Evolutionary conservation across 2,797 vertebrate species (phyloP), one percentile per base, ranked within the genome.

Genomic region (Lagocephalus sceleratus): DNA sequence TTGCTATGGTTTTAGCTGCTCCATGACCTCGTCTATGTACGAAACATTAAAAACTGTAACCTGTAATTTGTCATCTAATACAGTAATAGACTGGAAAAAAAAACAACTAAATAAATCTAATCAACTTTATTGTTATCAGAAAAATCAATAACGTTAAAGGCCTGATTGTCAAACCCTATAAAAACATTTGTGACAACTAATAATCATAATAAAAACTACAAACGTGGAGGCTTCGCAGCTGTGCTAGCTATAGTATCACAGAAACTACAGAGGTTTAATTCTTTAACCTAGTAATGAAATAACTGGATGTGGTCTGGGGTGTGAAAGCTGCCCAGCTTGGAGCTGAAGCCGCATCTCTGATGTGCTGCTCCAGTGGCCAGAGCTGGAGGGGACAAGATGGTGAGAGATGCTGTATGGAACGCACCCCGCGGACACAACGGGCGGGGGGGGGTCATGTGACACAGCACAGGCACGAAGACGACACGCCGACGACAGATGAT

Each of bases 361-460:
- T 29, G 26, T 11, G 26, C 26, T 29, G 70, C 79, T 78, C 68
- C 73, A 63, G 65, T 73, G 81, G 74, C 73, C 73, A 44, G 72
- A 69, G 62, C 78, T 83, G 50, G 68, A 68, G 38, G 23, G 53
- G 71, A 65, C 38, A 62, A 62, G 68, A 40, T 43, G 55, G 39
- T 51, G 69, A 79, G 52, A 62, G 76, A 74, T 69, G 73, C 53
- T 22, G 25, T 48, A 53, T 32, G 61, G 57, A 65, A 49, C 56
- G 50, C 51, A 51, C 46, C 42, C 57, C 56, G 47, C 74, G 68
- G 61, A 73, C 54, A n/a, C n/a, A n/a, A n/a, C n/a, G n/a, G n/a
- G 69, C 40, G 55, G 1, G 16, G 48, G 60, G 52, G 47, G 72
- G 58, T 60, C 60, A 69, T 12, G 59, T 68, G 73, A 74, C 67